These are phyloP conservation scores for Australoheros scitulus DNA, from an alignment of 2,113 vertebrate genomes.

Conservation along the genomic window DNA sequence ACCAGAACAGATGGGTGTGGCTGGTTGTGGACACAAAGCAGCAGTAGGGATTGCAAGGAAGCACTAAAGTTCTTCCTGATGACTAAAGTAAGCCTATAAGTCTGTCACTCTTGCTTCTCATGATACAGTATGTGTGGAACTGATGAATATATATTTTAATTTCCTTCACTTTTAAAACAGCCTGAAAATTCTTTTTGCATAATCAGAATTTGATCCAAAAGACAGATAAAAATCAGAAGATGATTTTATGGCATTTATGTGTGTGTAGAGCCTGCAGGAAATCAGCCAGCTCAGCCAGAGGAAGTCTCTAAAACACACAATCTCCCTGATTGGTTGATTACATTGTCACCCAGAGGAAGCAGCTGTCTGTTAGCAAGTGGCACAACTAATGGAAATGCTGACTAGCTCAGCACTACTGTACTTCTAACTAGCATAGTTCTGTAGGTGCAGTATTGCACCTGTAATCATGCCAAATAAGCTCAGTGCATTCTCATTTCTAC, in stretches of 20 bases:
- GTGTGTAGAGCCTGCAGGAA: not conserved
- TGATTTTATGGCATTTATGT: not conserved
- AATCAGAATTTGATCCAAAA: not conserved
- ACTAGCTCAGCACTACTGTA: not conserved
- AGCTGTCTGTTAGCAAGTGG: not conserved
- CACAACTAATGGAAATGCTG: not conserved
- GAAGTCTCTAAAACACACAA: not conserved
- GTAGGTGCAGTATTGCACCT: not conserved
- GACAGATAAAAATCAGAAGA: not conserved
- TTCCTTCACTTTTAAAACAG: not conserved
- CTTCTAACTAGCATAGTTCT: not conserved
- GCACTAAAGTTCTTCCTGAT: not conserved
- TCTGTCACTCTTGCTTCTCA: not conserved
- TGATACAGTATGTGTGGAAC: not conserved
- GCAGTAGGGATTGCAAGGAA: not conserved
- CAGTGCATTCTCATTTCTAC: not conserved
- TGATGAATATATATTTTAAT: constrained; percentile 3
- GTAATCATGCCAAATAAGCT: not conserved
- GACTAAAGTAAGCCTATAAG: not conserved
- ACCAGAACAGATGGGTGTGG: not conserved
- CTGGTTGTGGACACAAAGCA: not conserved
- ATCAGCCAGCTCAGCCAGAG: not conserved
- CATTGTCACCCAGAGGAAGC: constrained; percentile 2
- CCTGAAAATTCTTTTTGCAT: not conserved
- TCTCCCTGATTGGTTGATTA: not conserved